Evolutionary conservation across 2,888 invertebrate species (phyloP).

Genomic region (Cybosia mesomella): DNA sequence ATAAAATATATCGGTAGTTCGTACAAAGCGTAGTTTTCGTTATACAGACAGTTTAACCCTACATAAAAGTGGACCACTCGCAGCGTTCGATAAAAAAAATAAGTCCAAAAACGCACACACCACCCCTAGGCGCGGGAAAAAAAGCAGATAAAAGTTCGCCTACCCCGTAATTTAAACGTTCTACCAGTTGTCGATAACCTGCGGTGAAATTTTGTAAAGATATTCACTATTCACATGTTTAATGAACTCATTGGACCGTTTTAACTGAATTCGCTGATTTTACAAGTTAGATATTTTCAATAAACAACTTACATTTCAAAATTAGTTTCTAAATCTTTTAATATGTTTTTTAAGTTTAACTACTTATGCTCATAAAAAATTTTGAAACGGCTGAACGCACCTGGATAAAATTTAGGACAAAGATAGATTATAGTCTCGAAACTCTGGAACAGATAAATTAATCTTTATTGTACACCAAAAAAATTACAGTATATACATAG

Average conservation of each 20-base stretch:
- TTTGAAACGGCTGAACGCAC: no score
- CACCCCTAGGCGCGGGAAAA: conserved; percentile 82
- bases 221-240: conserved; percentile 48
- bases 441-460: no score
- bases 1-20: conserved; percentile 15
- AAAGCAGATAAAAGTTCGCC: conserved; percentile 80
- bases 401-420: no score
- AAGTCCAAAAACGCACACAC: conserved; percentile 73
- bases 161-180: conserved; percentile 84
- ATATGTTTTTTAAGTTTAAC: no score
- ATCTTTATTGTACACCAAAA: no score
- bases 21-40: conserved; percentile 53
- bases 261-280: background rate
- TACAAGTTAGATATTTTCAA: background rate
- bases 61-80: conserved; percentile 70
- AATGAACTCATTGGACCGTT: conserved; percentile 25
- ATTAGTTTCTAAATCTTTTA: no score
- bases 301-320: no score
- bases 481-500: no score
- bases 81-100: conserved; percentile 70
- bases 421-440: no score
- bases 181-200: conserved; percentile 79
- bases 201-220: conserved; percentile 58
- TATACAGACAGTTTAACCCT: conserved; percentile 77
- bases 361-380: no score